phyloP scores from a whole-genome alignment of 2,888 invertebrate species.

The Rhamnusium bicolor region DNA sequence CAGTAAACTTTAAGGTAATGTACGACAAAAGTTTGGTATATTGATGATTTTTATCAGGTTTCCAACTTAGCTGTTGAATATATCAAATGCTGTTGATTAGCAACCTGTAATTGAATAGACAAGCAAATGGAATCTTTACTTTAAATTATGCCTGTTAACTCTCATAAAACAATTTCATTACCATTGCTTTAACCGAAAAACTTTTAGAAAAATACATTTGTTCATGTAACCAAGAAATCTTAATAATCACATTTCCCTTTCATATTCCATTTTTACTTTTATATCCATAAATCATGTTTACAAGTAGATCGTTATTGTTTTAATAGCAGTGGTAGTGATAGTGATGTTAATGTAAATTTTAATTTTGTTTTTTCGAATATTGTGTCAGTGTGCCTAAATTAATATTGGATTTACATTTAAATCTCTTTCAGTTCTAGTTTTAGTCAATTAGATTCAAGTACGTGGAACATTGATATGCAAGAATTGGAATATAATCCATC shows the following conservation, averaged over 20 bases:
- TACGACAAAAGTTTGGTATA: no score
- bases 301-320: neutral
- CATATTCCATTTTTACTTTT: neutral
- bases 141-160: neutral
- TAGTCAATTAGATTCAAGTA: slow-evolving; percentile 87
- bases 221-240: neutral
- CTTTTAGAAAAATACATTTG: neutral
- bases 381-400: neutral
- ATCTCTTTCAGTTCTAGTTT: slow-evolving; percentile 81
- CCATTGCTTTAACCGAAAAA: no score
- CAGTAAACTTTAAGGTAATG: no score
- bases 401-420: neutral
- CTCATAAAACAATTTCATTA: neutral
- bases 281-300: neutral
- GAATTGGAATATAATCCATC: slow-evolving; percentile 94
- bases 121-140: neutral
- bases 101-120: no score
- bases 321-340: neutral
- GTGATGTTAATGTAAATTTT: neutral
- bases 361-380: neutral
- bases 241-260: neutral
- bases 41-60: no score
- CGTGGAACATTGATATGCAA: slow-evolving; percentile 94
- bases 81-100: neutral
- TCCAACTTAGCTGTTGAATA: no score